A percentile compares a stretch with the other conserved stretches of the same genome.
phyloP scores from a whole-genome alignment of 2,797 vertebrate species.

The Hoplostethus mediterraneus region DNA sequence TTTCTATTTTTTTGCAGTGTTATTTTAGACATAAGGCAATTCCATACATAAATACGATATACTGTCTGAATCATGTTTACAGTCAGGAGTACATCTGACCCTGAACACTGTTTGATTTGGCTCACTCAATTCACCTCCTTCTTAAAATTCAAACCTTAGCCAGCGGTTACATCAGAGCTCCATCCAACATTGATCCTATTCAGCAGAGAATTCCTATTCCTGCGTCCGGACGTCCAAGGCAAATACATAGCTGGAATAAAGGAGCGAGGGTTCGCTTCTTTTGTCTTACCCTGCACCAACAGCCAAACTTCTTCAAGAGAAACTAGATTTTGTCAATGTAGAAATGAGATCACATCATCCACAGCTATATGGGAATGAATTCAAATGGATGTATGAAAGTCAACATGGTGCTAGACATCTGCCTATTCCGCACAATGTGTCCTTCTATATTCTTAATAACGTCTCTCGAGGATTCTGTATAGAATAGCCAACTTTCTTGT shows the following conservation, averaged over 20 bases:
- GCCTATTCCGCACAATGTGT: slow-evolving; percentile 53
- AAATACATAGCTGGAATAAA: slow-evolving; percentile 25
- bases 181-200: slow-evolving; percentile 28
- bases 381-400: slow-evolving; percentile 34
- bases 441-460: slow-evolving; percentile 65
- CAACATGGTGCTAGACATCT: slow-evolving; percentile 47
- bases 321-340: not conserved
- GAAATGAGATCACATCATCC: slow-evolving; percentile 25
- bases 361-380: slow-evolving; percentile 18
- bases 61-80: not conserved
- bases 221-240: slow-evolving; percentile 38
- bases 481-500: slow-evolving; percentile 82
- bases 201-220: slow-evolving; percentile 23
- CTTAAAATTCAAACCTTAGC: slow-evolving; percentile 54
- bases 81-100: slow-evolving; percentile 13
- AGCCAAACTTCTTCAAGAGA: slow-evolving; percentile 26
- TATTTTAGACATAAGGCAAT: slow-evolving; percentile 2
- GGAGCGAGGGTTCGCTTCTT: slow-evolving; percentile 11
- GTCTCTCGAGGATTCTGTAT: slow-evolving; percentile 82
- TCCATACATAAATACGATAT: slow-evolving; percentile 8
- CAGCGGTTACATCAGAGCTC: slow-evolving; percentile 44
- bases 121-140: slow-evolving; percentile 34
- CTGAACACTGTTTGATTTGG: slow-evolving; percentile 20
- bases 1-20: too few species aligned
- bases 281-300: not conserved